Evolutionary conservation across 2,797 vertebrate species (phyloP).

Genomic region (Alcedo quadribrachys): DNA sequence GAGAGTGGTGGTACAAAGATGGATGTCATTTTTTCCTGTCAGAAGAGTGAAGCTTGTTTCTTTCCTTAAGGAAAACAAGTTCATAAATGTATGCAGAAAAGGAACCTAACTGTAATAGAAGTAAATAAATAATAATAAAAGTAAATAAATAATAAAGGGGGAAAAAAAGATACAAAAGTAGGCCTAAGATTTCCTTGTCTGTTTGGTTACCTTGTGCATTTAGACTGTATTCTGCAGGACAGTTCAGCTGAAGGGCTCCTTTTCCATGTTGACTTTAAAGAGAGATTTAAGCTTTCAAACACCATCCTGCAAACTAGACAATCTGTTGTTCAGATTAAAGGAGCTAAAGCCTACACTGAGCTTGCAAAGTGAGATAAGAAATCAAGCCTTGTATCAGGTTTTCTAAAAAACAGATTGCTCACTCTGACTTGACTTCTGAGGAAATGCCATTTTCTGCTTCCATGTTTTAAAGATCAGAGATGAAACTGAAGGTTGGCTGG

Average conservation of each 20-base stretch:
- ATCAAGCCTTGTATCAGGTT: conserved; percentile 47
- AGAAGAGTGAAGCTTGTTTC: background rate
- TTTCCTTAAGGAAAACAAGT: background rate
- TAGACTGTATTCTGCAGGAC: background rate
- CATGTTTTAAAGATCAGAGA: background rate
- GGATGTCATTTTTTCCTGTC: background rate
- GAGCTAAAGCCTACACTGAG: background rate
- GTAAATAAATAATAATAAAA: background rate
- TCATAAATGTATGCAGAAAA: background rate
- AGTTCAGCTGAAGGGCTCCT: background rate
- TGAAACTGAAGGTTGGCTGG: background rate
- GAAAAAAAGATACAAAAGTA: background rate
- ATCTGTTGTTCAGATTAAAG: conserved; percentile 27
- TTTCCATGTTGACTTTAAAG: background rate
- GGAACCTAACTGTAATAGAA: background rate
- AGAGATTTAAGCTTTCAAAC: conserved; percentile 15
- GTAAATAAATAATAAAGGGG: too few species aligned
- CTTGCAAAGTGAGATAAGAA: conserved; percentile 41
- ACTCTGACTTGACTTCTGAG: background rate
- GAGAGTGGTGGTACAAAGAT: background rate
- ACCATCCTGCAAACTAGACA: background rate
- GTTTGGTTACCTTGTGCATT: background rate
- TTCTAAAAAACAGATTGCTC: conserved; percentile 20
- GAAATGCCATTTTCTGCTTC: background rate
- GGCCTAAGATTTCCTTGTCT: background rate